Evolutionary conservation across 2,797 vertebrate species (phyloP).

Genomic region (Dallia pectoralis): DNA sequence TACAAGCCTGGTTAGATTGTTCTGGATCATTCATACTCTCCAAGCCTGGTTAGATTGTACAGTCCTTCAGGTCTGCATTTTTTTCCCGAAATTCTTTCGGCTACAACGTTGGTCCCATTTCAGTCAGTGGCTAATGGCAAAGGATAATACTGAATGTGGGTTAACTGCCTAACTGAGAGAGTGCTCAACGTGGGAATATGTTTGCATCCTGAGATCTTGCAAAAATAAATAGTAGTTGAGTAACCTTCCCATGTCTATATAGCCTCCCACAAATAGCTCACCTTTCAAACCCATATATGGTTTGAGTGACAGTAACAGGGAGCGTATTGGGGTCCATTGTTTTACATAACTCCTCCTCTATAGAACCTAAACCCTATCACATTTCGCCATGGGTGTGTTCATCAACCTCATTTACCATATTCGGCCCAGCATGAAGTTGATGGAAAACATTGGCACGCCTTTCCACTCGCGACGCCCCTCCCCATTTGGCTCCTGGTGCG

Average conservation of each 20-base stretch:
- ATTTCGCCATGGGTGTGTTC: slow-evolving; percentile 64
- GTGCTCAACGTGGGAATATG: slow-evolving; percentile 23
- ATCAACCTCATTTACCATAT: slow-evolving; percentile 79
- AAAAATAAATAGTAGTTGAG: slow-evolving; percentile 51
- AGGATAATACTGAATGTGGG: neutral
- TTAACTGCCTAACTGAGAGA: slow-evolving; percentile 7
- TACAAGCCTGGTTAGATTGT: no score
- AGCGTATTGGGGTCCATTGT: slow-evolving; percentile 68
- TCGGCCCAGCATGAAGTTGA: slow-evolving; percentile 80
- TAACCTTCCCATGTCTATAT: slow-evolving; percentile 80
- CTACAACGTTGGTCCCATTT: neutral
- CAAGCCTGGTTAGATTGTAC: no score
- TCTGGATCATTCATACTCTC: no score
- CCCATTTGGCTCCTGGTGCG: slow-evolving; percentile 66
- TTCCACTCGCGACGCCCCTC: slow-evolving; percentile 65
- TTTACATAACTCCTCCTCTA: slow-evolving; percentile 47
- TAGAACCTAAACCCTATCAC: slow-evolving; percentile 33
- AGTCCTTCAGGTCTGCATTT: neutral
- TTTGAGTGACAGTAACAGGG: slow-evolving; percentile 57
- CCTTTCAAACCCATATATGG: slow-evolving; percentile 82
- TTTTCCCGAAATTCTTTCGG: neutral
- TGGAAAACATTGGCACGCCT: slow-evolving; percentile 70
- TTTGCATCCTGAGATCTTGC: slow-evolving; percentile 54
- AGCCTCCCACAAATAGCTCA: slow-evolving; percentile 97
- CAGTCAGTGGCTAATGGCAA: neutral